These are phyloP conservation scores for Portunus trituberculatus DNA, from an alignment of 1,140 invertebrate genomes.

Conservation along the genomic window DNA sequence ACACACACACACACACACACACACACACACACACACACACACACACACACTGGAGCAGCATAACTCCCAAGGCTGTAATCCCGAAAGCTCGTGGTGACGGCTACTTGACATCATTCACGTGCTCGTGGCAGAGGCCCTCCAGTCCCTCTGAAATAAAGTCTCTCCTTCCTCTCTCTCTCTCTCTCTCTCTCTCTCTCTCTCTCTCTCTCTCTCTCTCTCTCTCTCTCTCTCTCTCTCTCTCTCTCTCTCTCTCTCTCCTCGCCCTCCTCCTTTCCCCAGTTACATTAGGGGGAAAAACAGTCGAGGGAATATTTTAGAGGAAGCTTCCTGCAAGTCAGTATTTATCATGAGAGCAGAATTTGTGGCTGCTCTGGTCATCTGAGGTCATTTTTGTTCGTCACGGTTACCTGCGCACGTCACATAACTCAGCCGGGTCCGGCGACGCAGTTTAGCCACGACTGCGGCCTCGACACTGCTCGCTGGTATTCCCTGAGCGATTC, in stretches of 20 bases:
- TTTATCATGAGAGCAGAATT: conserved; percentile 73
- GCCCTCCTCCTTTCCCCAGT: conserved; percentile 33
- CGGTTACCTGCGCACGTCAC: conserved; percentile 70
- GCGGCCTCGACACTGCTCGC: neutral
- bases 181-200: neutral
- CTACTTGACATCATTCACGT: conserved; percentile 9
- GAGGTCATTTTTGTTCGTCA: conserved; percentile 75
- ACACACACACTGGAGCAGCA: conserved; percentile 4
- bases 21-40: conserved; percentile 35
- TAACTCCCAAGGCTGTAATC: conserved; percentile 12
- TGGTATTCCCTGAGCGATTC: neutral
- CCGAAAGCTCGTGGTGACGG: conserved; percentile 3
- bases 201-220: neutral
- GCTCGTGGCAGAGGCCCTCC: conserved; percentile 27
- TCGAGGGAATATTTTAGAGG: conserved; percentile 61
- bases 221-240: neutral
- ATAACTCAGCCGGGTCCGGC: conserved; percentile 67
- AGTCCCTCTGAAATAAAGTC: neutral
- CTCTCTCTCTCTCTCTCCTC: neutral
- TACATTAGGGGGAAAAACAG: conserved; percentile 54
- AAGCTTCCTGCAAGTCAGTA: conserved; percentile 74
- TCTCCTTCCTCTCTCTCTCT: neutral
- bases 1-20: neutral
- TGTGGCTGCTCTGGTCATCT: conserved; percentile 72
- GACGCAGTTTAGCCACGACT: conserved; percentile 60